Conservation (phyloP, 2,797 vertebrate genomes). For the Coregonus sp. region DNA sequence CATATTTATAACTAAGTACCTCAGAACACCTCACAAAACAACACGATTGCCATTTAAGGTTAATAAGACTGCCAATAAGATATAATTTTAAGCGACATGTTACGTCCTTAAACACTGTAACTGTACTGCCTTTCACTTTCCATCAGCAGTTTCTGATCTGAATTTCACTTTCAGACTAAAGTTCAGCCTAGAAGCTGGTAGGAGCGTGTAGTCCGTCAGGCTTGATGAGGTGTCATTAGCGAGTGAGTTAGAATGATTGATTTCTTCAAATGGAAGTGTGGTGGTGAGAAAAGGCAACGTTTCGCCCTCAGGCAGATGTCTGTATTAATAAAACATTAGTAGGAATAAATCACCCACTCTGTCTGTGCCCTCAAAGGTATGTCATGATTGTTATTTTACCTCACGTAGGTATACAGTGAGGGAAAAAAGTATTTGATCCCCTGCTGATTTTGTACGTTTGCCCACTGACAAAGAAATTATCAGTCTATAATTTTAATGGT, state of each 20-base stretch:
- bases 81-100: too few species aligned
- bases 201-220: constrained; percentile 20
- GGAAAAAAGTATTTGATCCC: too few species aligned
- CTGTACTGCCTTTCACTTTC: constrained; percentile 26
- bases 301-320: constrained; percentile 64
- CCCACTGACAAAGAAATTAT: too few species aligned
- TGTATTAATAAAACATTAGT: constrained; percentile 78
- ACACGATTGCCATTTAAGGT: neutral
- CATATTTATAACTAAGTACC: neutral
- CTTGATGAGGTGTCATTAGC: constrained; percentile 64
- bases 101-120: constrained; percentile 2
- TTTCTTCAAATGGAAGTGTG: constrained; percentile 60
- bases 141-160: constrained; percentile 37
- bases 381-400: constrained; percentile 57
- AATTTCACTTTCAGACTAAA: constrained; percentile 8
- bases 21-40: neutral
- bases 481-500: too few species aligned
- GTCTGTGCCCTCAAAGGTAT: constrained; percentile 33
- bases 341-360: constrained; percentile 56
- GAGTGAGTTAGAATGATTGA: constrained; percentile 63
- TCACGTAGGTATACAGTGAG: constrained; percentile 23
- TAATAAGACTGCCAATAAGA: neutral
- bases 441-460: too few species aligned
- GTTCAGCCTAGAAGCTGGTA: constrained; percentile 49
- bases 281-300: constrained; percentile 59